phyloP scores from a whole-genome alignment of 2,113 vertebrate species.

The Elachura formosa region DNA sequence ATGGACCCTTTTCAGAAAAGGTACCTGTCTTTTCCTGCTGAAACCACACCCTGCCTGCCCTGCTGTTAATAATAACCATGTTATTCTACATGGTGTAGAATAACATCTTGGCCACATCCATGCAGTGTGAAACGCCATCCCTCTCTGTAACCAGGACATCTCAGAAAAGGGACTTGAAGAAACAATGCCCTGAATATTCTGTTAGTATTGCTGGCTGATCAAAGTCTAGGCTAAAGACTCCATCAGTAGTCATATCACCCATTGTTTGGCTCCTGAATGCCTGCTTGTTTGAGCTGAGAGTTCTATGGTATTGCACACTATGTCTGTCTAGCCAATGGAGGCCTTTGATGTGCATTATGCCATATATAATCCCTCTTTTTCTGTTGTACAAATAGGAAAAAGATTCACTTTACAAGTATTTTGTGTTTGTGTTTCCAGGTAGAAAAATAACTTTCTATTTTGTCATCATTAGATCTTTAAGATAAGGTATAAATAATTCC shows the following conservation, averaged over 20 bases:
- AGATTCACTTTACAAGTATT: neutral
- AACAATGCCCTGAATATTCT: neutral
- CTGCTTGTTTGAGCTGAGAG: neutral
- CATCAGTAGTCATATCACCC: neutral
- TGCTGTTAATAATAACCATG: too few species aligned
- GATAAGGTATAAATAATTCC: neutral
- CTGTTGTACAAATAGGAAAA: neutral
- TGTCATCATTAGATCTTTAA: neutral
- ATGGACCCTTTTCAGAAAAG: neutral
- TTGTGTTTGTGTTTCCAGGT: neutral
- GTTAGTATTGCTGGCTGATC: neutral
- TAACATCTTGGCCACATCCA: neutral
- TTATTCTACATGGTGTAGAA: neutral
- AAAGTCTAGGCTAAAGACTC: neutral
- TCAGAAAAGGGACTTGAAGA: neutral
- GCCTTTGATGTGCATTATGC: neutral
- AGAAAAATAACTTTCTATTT: neutral
- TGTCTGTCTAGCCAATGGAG: neutral
- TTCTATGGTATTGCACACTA: neutral
- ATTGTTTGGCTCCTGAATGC: neutral
- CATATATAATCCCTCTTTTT: neutral
- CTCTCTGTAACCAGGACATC: neutral
- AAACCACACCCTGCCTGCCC: fast-evolving
- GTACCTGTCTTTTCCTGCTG: fast-evolving
- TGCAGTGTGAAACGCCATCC: neutral